Percentiles rank a stretch among this genome's conserved stretches.
Evolutionary conservation across 2,888 invertebrate species (phyloP).

Genomic region (Epinotia ramella): DNA sequence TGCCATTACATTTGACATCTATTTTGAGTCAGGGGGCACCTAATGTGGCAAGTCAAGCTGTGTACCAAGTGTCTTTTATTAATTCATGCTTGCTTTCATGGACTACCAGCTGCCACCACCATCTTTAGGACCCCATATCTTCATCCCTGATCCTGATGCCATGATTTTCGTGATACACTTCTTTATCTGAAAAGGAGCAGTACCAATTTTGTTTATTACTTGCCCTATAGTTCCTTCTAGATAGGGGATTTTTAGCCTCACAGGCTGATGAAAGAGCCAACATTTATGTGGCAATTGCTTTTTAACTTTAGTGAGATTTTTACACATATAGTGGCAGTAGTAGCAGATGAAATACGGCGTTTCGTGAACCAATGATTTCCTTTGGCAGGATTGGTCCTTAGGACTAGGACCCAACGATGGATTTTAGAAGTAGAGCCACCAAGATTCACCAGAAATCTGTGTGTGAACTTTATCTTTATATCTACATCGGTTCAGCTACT

Average conservation of each 20-base stretch:
- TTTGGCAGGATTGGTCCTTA: too few species aligned
- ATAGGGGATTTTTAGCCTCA: not conserved
- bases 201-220: not conserved
- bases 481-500: too few species aligned
- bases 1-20: not conserved
- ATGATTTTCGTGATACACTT: not conserved
- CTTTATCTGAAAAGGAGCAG: conserved; percentile 4
- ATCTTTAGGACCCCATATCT: not conserved
- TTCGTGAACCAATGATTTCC: too few species aligned
- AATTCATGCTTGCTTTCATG: not conserved
- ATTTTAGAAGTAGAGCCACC: too few species aligned
- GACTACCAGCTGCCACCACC: not conserved
- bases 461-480: too few species aligned
- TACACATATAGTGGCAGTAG: too few species aligned
- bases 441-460: too few species aligned
- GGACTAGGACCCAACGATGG: too few species aligned
- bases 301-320: not conserved
- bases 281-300: not conserved
- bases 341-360: too few species aligned
- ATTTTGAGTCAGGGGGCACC: not conserved
- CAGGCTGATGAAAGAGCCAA: not conserved
- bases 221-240: not conserved
- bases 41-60: not conserved
- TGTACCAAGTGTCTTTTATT: not conserved
- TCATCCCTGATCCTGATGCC: conserved; percentile 1